phyloP scores from a whole-genome alignment of 2,888 invertebrate genomes.

The Rhabditoides inermis region DNA sequence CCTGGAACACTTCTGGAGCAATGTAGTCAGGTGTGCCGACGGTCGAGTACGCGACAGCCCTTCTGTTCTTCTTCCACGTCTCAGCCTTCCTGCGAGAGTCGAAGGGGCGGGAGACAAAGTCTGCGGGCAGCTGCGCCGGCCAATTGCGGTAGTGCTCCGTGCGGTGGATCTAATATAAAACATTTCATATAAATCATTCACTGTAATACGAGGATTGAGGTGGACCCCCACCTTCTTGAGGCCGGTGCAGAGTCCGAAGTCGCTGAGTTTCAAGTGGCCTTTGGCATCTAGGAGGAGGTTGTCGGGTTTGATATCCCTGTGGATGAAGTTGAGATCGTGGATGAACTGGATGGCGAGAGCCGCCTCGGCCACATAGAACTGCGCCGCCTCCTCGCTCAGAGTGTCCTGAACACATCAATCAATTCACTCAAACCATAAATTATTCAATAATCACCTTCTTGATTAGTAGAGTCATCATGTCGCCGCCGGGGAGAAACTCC shows the following conservation, averaged over 20 bases:
- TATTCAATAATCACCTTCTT: slow-evolving; percentile 62
- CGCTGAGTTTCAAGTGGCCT: slow-evolving; percentile 94
- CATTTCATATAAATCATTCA: background rate
- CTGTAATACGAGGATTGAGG: too few species aligned
- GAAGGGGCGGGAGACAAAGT: slow-evolving; percentile 65
- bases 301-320: slow-evolving; percentile 96
- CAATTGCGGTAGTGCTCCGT: slow-evolving; percentile 44
- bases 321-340: slow-evolving; percentile 92
- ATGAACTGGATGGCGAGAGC: slow-evolving; percentile 91
- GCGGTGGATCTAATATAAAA: background rate
- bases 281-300: slow-evolving; percentile 88
- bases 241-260: slow-evolving; percentile 97
- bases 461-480: slow-evolving; percentile 99
- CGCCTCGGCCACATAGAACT: slow-evolving; percentile 97
- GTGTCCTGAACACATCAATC: slow-evolving; percentile 67
- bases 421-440: background rate
- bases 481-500: slow-evolving; percentile 97
- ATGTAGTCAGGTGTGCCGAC: slow-evolving; percentile 97
- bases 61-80: slow-evolving; percentile 95
- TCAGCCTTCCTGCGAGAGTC: slow-evolving; percentile 95
- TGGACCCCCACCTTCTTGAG: slow-evolving; percentile 90
- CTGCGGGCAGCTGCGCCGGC: slow-evolving; percentile 50
- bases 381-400: slow-evolving; percentile 92
- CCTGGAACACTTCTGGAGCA: slow-evolving; percentile 94
- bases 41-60: slow-evolving; percentile 62